Evolutionary conservation across 2,888 invertebrate genomes (phyloP), one percentile per base, ranked within the genome.

Genomic region (Pristionchus exspectatus): DNA sequence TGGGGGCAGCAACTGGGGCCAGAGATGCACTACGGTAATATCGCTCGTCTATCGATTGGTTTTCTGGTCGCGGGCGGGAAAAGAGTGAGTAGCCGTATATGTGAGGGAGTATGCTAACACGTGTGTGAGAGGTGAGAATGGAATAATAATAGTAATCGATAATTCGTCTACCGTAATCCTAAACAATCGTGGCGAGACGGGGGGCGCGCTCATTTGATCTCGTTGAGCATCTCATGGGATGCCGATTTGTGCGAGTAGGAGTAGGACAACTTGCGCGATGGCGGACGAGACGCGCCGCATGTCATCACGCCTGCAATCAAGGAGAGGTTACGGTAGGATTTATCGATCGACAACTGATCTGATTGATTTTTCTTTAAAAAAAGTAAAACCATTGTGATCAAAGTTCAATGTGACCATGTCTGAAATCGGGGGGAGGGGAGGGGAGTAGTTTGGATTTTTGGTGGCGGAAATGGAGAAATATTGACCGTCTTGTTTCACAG

Each of bases 261-360:
- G 87, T 93, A 93, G 30, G 92, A 92, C 16, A 93, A 90, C 88
- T 93, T 93, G 30, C 93, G 91, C 56, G 91, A 91, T 27, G 93
- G 91, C 21, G 93, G 92, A 16, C 92, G 91, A 77, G 91, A 91
- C n/a, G 77, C 56, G 83, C 91, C 44, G 16, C 59, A 84, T 27
- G 59, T 30, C 84, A 63, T 56, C 50, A 54, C 81, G 21, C 81
- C 81, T 81, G 81, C 1, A 81, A 24, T 18, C 18, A 66, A 12
- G 38, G 50, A 27, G 38, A 7, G 86, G 56, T 21, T 72, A 87
- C 44, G 54, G 72, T 84, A 84, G 59, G 12, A 83, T 77, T 44
- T 18, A 44, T 81, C 10, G 44, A n/a, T 44, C 4, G 44, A 44
- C 3, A 44, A 44, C 44, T 44, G 44, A 44, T 44, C 3, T 3